Evolutionary conservation across 2,888 invertebrate species (phyloP).

Genomic region (Phorcus lineatus): DNA sequence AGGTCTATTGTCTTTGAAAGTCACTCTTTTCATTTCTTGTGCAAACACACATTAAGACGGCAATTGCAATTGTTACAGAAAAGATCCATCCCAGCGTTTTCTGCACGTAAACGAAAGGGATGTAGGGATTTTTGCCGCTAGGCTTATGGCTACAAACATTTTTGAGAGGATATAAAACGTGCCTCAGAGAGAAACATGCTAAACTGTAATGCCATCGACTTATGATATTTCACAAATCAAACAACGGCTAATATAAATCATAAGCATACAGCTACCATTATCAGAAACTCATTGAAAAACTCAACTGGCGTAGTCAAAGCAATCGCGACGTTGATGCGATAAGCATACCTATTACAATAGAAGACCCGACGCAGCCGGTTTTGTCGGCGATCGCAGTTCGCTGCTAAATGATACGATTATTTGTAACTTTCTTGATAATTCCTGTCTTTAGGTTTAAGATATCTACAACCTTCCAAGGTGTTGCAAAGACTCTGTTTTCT

Average conservation of each 20-base stretch:
- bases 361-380: not conserved
- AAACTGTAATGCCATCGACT: not conserved
- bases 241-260: conserved; percentile 15
- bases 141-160: not conserved
- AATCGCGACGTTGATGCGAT: not conserved
- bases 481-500: not conserved
- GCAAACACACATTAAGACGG: not conserved
- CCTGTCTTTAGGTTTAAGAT: not conserved
- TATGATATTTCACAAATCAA: conserved; percentile 19
- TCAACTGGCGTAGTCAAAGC: not conserved
- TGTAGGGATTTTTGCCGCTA: not conserved
- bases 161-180: not conserved
- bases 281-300: conserved; percentile 10
- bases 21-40: conserved; percentile 16
- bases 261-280: not conserved
- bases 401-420: conserved; percentile 19
- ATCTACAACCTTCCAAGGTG: not conserved
- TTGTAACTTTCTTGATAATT: conserved; percentile 18
- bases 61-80: conserved; percentile 5
- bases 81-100: not conserved
- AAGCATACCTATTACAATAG: not conserved
- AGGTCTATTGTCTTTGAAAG: not conserved
- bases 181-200: not conserved
- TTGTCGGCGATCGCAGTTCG: not conserved
- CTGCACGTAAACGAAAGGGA: conserved; percentile 5